These are phyloP conservation scores for Plutella xylostella DNA, from an alignment of 2,888 invertebrate species.

Conservation along the genomic window DNA sequence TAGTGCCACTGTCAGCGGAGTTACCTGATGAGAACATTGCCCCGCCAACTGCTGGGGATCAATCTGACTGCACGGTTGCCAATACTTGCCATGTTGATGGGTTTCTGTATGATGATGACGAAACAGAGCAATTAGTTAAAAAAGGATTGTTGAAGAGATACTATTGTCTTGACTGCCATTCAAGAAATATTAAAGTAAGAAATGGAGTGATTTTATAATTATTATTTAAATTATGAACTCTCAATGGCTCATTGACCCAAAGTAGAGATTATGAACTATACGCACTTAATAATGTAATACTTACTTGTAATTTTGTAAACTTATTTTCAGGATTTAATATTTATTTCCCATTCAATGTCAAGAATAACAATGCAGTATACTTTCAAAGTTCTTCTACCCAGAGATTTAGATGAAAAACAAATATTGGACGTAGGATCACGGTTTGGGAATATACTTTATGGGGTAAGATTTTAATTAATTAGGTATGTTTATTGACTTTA, in stretches of 20 bases:
- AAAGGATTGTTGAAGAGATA: slow-evolving; percentile 40
- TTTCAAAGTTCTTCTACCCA: slow-evolving; percentile 72
- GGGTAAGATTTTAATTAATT: slow-evolving; percentile 51
- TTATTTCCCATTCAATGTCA: slow-evolving; percentile 77
- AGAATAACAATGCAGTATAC: slow-evolving; percentile 69
- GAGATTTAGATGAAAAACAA: slow-evolving; percentile 65
- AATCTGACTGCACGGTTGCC: slow-evolving; percentile 62
- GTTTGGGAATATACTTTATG: slow-evolving; percentile 76
- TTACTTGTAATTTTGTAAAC: background rate
- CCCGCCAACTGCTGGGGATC: slow-evolving; percentile 50
- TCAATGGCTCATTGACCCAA: background rate
- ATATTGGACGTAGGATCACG: slow-evolving; percentile 79
- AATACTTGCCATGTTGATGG: slow-evolving; percentile 75
- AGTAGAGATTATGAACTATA: background rate
- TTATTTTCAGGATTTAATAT: slow-evolving; percentile 56
- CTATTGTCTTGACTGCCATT: slow-evolving; percentile 49
- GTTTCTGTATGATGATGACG: slow-evolving; percentile 76
- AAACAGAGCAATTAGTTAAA: slow-evolving; percentile 57
- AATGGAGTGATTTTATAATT: slow-evolving; percentile 1
- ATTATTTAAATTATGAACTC: background rate
- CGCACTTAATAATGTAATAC: too few species aligned
- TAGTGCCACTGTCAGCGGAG: slow-evolving; percentile 49
- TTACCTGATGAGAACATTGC: slow-evolving; percentile 46
- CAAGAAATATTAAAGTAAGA: slow-evolving; percentile 40
- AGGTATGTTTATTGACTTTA: background rate